Evolutionary conservation across 1,140 invertebrate species (phyloP).

Genomic region (Musca vetustissima): DNA sequence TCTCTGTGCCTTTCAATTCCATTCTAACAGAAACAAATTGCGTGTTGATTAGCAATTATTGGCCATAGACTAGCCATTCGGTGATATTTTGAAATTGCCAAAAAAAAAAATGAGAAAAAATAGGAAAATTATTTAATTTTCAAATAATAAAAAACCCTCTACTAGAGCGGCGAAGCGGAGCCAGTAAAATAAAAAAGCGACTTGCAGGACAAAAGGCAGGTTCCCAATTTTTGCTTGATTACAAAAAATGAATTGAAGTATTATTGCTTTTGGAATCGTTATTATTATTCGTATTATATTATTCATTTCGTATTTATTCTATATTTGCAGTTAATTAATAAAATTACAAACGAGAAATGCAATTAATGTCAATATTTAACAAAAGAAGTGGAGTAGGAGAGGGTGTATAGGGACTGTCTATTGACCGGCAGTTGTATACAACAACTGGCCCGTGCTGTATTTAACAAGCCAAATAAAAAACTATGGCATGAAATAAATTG

Average conservation of each 20-base stretch:
- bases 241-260: no score
- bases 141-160: neutral
- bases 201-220: no score
- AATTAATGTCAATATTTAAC: conserved; percentile 2
- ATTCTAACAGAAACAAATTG: neutral
- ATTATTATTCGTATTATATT: no score
- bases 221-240: no score
- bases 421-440: neutral
- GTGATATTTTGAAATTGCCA: no score
- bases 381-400: neutral
- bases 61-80: no score
- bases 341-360: neutral
- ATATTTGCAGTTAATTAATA: conserved; percentile 17
- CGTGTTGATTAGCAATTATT: conserved; percentile 8
- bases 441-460: neutral
- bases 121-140: neutral
- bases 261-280: no score
- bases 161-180: no score
- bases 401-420: neutral
- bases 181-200: no score
- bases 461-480: no score
- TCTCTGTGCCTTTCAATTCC: no score
- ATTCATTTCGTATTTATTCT: conserved; percentile 1
- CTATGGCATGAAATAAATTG: neutral
- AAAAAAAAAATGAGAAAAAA: no score